phyloP scores from a whole-genome alignment of 2,797 vertebrate species.

The Pyrrhura leucotis region DNA sequence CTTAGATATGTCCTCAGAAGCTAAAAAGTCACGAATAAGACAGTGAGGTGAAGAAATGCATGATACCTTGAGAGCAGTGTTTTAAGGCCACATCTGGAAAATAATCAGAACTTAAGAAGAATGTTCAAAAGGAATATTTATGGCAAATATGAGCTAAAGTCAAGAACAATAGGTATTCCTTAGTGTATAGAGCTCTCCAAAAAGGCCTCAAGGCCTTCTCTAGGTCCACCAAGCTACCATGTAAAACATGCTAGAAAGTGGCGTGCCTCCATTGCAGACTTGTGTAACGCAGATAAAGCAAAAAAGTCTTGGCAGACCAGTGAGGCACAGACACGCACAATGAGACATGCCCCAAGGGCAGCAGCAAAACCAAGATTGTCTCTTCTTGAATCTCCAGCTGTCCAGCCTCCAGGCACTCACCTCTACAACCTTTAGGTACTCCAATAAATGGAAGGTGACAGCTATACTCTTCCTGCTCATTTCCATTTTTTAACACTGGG shows the following conservation, averaged over 20 bases:
- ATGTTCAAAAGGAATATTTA: background rate
- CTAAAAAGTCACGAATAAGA: background rate
- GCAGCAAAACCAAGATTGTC: background rate
- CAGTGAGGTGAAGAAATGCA: background rate
- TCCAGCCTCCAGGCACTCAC: conserved; percentile 22
- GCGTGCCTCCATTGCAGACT: background rate
- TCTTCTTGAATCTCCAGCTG: conserved; percentile 17
- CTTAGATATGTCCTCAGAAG: background rate
- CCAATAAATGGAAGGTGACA: conserved; percentile 24
- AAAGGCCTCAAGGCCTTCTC: background rate
- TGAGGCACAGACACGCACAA: background rate
- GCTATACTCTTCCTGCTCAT: background rate
- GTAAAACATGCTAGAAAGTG: background rate
- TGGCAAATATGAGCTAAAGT: background rate
- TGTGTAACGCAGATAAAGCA: background rate
- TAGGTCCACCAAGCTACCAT: background rate
- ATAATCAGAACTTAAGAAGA: background rate
- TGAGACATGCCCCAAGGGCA: background rate
- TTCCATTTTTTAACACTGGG: background rate
- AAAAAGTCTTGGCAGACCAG: background rate
- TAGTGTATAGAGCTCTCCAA: background rate
- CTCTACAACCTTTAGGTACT: conserved; percentile 4
- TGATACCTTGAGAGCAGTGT: background rate
- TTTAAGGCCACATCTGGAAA: background rate
- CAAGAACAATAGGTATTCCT: background rate